Percentiles rank a stretch among this genome's conserved stretches.
Conservation (phyloP, 2,113 vertebrate genomes). For the Oxyura jamaicensis region DNA sequence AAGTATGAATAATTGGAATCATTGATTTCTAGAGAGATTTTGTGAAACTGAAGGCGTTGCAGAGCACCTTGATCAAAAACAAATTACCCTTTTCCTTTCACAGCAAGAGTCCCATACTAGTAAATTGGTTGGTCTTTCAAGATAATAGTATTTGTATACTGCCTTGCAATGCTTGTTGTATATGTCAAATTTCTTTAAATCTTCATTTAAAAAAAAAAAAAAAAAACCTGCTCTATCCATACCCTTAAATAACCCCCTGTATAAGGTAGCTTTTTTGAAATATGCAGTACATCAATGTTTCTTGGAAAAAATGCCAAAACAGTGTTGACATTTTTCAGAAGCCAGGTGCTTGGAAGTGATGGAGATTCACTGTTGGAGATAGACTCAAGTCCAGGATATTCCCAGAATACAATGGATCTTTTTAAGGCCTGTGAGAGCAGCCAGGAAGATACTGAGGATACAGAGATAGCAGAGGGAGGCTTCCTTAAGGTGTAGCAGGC, state of each 20-base stretch:
- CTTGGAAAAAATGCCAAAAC: slow-evolving; percentile 53
- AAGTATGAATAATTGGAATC: neutral
- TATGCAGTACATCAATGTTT: neutral
- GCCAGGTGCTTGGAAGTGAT: slow-evolving; percentile 81
- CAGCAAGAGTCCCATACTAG: neutral
- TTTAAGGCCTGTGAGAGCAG: slow-evolving; percentile 76
- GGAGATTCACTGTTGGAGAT: slow-evolving; percentile 79
- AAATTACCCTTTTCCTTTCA: neutral
- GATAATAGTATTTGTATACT: neutral
- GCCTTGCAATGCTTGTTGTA: neutral
- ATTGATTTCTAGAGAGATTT: neutral
- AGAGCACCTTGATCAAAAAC: neutral
- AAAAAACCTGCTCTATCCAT: neutral
- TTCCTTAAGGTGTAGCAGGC: slow-evolving; percentile 67
- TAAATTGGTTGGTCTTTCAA: neutral
- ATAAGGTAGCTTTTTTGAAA: neutral
- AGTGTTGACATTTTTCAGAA: slow-evolving; percentile 77
- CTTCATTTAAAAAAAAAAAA: neutral
- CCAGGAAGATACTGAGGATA: slow-evolving; percentile 73
- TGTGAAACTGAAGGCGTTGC: neutral
- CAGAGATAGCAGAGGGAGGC: slow-evolving; percentile 75
- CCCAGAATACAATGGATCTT: slow-evolving; percentile 71
- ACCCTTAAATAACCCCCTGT: neutral
- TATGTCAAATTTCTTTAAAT: neutral
- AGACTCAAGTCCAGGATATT: slow-evolving; percentile 81